Percentiles rank a stretch among this genome's conserved stretches.
phyloP scores from a whole-genome alignment of 1,140 invertebrate genomes.

The Halyomorpha halys region DNA sequence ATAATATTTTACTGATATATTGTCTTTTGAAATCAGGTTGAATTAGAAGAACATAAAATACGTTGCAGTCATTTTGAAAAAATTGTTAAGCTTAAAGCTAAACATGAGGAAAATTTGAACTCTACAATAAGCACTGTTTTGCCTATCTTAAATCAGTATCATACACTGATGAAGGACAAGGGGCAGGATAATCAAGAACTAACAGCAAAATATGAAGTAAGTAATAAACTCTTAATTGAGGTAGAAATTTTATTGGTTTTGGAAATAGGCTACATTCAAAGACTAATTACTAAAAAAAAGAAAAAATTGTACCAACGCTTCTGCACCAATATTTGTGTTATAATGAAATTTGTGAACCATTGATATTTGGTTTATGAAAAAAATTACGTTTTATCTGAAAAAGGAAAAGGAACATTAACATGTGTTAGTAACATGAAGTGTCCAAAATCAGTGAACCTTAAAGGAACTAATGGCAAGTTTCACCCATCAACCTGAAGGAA shows the following conservation, averaged over 20 bases:
- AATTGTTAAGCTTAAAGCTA: constrained; percentile 10
- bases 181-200: constrained; percentile 12
- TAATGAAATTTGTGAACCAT: too few species aligned
- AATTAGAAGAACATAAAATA: constrained; percentile 15
- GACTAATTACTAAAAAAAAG: too few species aligned
- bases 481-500: too few species aligned
- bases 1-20: constrained; percentile 1
- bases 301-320: too few species aligned
- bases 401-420: too few species aligned
- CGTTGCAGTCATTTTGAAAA: constrained; percentile 5
- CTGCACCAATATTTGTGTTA: too few species aligned
- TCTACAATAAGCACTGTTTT: background rate
- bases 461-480: too few species aligned
- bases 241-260: background rate
- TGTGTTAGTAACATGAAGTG: too few species aligned
- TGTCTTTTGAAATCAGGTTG: constrained; percentile 1
- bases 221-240: background rate
- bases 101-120: constrained; percentile 14
- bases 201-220: constrained; percentile 17
- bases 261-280: too few species aligned
- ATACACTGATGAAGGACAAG: background rate
- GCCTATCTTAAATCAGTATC: constrained; percentile 8
- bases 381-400: too few species aligned
- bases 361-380: too few species aligned
- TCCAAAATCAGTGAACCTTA: too few species aligned